Base-by-base conservation (phyloP, 2,797 vertebrate species). In the Sebastes hubbsi region DNA sequence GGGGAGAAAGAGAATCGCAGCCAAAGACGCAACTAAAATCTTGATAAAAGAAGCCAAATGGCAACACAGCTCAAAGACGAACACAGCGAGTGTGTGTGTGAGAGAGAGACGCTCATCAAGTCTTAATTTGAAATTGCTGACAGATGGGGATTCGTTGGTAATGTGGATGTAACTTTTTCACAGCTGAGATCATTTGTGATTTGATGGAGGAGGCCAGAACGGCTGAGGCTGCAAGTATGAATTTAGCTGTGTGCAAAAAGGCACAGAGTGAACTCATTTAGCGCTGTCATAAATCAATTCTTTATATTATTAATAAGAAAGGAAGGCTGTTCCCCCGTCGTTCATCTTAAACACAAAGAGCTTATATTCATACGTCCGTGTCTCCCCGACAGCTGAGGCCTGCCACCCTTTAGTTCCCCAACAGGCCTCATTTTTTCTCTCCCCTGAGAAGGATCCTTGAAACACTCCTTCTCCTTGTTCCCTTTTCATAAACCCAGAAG, bases 61-160 rank as follows among this genome's bases (percentile, higher is more conserved):
- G 70, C 49, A 72, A 52, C 59, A 32, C 49, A 69, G 61, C 56
- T 81, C 62, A 34, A 64, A 60, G 72, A 75, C 5, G 49, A 66
- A 42, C 13, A 38, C 25, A 24, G 54, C 5, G 6, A 29, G 34
- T 9, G 34, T 80, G 42, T 36, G 27, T 2, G n/a, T 49, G 77
- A 61, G 52, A 55, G 52, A 22, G 32, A 62, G 58, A 80, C 55
- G 66, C 58, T 82, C 69, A 84, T 83, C 81, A 62, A 82, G 80
- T 81, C 77, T 61, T 90, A 82, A 91, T 94, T 90, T 89, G 59
- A 92, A 92, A 91, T 91, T 83, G 88, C 82, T 91, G 89, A 91
- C 92, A 91, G 92, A 93, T 92, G 91, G 84, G 80, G 78, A 77
- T 81, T 84, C 56, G 68, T 77, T 55, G 76, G 66, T 72, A 52